A percentile compares a stretch with the other conserved stretches of the same genome.
Evolutionary conservation across 2,888 invertebrate genomes (phyloP).

Genomic region (Eueremaeus valkanovi): DNA sequence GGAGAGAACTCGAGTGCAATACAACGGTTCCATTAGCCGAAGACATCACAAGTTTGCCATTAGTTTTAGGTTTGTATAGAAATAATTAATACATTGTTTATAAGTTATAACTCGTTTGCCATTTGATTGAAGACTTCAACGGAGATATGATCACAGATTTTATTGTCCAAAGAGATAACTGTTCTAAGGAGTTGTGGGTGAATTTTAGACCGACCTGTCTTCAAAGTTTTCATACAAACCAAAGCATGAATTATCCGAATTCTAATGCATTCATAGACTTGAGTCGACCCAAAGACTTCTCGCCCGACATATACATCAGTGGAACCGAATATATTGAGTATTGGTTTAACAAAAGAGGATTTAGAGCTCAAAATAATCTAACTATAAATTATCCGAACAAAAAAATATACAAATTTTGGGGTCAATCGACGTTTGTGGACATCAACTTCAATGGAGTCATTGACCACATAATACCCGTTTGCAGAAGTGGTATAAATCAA

Average conservation of each 20-base stretch:
- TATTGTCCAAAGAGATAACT: slow-evolving; percentile 65
- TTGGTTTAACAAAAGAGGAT: slow-evolving; percentile 37
- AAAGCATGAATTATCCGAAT: slow-evolving; percentile 60
- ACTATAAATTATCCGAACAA: not conserved
- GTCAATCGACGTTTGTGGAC: slow-evolving; percentile 37
- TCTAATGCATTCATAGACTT: slow-evolving; percentile 86
- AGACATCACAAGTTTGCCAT: slow-evolving; percentile 16
- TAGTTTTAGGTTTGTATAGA: slow-evolving; percentile 21
- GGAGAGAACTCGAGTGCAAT: slow-evolving; percentile 23
- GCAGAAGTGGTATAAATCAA: slow-evolving; percentile 2
- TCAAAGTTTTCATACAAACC: slow-evolving; percentile 3
- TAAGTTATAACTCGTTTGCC: not conserved
- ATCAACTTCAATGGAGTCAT: slow-evolving; percentile 26
- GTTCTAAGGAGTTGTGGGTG: slow-evolving; percentile 44
- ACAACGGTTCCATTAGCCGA: not conserved
- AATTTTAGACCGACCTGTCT: not conserved
- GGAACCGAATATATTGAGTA: slow-evolving; percentile 56
- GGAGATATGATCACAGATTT: slow-evolving; percentile 89
- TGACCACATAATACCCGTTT: slow-evolving; percentile 40
- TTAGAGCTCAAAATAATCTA: not conserved
- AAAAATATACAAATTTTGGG: slow-evolving; percentile 25
- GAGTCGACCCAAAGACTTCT: slow-evolving; percentile 66
- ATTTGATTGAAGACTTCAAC: slow-evolving; percentile 64
- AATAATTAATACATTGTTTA: not conserved
- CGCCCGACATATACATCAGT: slow-evolving; percentile 77